Percentiles rank a stretch among this genome's conserved stretches.
Evolutionary conservation across 2,113 vertebrate genomes (phyloP).

Genomic region (Casuarius casuarius): DNA sequence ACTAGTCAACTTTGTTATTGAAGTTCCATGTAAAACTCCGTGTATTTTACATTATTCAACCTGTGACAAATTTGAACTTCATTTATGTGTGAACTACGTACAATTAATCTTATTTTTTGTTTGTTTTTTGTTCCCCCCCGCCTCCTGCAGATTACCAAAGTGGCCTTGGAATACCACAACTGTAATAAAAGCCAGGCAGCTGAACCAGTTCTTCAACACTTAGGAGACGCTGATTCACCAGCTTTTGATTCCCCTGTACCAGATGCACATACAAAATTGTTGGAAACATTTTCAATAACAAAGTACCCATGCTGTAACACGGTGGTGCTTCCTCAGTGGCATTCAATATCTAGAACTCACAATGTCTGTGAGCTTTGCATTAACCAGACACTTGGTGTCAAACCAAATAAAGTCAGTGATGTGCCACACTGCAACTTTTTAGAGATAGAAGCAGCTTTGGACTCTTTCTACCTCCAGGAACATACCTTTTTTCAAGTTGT

Average conservation of each 20-base stretch:
- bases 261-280: not conserved
- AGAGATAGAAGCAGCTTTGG: slow-evolving; percentile 80
- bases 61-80: not conserved
- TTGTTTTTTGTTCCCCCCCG: not conserved
- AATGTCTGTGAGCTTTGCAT: slow-evolving; percentile 90
- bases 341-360: slow-evolving; percentile 74
- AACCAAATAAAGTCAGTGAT: slow-evolving; percentile 57
- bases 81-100: not conserved
- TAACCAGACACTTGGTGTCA: slow-evolving; percentile 67
- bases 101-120: not conserved
- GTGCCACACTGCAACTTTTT: slow-evolving; percentile 76
- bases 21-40: not conserved
- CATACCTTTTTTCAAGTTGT: slow-evolving; percentile 74
- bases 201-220: slow-evolving; percentile 46
- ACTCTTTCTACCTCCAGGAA: slow-evolving; percentile 84
- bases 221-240: slow-evolving; percentile 32
- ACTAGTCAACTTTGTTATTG: not conserved
- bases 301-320: slow-evolving; percentile 87
- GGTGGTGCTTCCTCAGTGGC: slow-evolving; percentile 78
- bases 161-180: slow-evolving; percentile 91
- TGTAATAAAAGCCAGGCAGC: slow-evolving; percentile 78
- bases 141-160: slow-evolving; percentile 83
- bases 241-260: slow-evolving; percentile 23
- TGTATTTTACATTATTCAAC: not conserved
- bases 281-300: not conserved